Conservation (phyloP, 2,113 vertebrate species). For the Orycteropus afer region DNA sequence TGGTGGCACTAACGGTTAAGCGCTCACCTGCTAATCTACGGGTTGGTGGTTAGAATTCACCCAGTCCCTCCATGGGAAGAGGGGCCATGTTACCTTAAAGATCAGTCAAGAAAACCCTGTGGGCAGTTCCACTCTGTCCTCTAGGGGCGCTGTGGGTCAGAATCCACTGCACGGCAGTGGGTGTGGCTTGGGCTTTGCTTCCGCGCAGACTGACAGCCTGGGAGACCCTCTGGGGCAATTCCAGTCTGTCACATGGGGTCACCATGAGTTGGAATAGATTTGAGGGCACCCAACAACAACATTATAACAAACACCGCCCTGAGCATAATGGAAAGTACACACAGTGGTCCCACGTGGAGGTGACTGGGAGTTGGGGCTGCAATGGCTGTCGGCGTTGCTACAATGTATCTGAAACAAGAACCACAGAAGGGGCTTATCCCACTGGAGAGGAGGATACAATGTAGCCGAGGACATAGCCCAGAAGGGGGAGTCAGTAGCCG, state of each 20-base stretch:
- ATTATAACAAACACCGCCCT: background rate
- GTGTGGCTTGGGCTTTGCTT: no score
- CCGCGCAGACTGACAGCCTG: no score
- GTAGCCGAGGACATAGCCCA: constrained; percentile 10
- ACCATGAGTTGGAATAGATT: background rate
- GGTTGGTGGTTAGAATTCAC: no score
- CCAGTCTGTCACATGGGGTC: background rate
- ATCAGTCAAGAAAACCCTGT: no score
- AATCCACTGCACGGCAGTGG: no score
- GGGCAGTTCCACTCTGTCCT: no score
- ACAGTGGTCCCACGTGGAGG: background rate
- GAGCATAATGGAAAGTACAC: background rate
- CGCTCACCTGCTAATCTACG: no score
- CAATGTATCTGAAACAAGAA: constrained; percentile 39
- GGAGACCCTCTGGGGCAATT: no score
- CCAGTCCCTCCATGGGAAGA: no score
- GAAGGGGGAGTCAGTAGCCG: background rate
- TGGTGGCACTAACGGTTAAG: no score
- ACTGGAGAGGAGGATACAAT: constrained; percentile 22
- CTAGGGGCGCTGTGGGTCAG: no score
- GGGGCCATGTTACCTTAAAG: no score
- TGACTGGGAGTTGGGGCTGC: background rate
- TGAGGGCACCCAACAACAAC: background rate
- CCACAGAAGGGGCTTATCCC: background rate
- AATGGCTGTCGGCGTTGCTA: background rate